Evolutionary conservation across 2,888 invertebrate genomes (phyloP).

Genomic region (Eulithis prunata): DNA sequence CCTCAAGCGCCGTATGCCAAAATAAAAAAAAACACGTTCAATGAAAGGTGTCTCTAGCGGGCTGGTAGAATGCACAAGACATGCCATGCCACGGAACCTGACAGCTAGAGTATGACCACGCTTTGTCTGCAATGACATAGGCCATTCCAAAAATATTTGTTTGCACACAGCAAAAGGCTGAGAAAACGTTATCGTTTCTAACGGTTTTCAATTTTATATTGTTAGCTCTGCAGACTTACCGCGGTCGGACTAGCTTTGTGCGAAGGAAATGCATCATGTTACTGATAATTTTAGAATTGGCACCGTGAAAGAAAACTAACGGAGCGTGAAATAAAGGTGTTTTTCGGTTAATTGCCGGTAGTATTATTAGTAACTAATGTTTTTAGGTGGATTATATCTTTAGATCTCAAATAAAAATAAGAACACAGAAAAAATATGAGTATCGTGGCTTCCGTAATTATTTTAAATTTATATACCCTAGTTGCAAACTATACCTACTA

Average conservation of each 20-base stretch:
- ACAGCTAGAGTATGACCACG: constrained; percentile 35
- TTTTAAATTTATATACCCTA: too few species aligned
- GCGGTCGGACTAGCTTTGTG: constrained; percentile 38
- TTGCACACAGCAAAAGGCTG: too few species aligned
- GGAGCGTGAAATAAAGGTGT: constrained; percentile 40
- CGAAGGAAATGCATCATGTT: constrained; percentile 50
- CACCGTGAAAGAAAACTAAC: constrained; percentile 38
- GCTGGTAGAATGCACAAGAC: constrained; percentile 23
- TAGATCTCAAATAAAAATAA: too few species aligned
- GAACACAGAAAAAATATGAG: too few species aligned
- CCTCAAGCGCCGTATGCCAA: constrained; percentile 72
- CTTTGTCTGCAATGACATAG: too few species aligned
- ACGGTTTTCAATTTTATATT: too few species aligned
- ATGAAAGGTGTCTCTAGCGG: constrained; percentile 60
- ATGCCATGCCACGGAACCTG: constrained; percentile 25
- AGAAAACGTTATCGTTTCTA: too few species aligned
- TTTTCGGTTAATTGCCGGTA: constrained; percentile 37
- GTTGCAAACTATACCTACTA: too few species aligned
- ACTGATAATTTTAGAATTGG: constrained; percentile 66
- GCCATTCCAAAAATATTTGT: too few species aligned
- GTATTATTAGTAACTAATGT: not conserved
- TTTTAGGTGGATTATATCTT: not conserved
- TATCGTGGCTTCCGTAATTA: too few species aligned
- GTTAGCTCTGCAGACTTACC: too few species aligned
- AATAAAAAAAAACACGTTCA: constrained; percentile 47